phyloP scores from a whole-genome alignment of 2,113 vertebrate genomes.

The Vidua chalybeata region DNA sequence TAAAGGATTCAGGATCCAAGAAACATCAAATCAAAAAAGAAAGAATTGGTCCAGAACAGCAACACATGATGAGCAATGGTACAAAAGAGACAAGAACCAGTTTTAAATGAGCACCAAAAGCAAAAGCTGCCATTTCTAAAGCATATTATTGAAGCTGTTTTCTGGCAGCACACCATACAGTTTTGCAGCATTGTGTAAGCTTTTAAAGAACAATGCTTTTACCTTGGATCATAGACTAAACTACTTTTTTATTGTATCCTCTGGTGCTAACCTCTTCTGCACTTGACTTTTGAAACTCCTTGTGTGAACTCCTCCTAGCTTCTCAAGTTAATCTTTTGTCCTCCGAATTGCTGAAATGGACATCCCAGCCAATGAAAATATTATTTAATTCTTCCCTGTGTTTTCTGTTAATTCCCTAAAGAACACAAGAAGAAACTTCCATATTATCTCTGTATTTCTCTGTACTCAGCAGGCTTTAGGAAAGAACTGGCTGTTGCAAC shows the following conservation, averaged over 20 bases:
- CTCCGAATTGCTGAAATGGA: neutral
- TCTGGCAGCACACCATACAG: neutral
- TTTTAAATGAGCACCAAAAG: slow-evolving; percentile 14
- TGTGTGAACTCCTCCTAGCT: neutral
- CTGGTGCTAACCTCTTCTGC: neutral
- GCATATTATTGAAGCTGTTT: neutral
- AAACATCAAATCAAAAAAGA: neutral
- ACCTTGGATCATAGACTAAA: neutral
- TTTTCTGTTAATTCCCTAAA: neutral
- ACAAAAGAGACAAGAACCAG: neutral
- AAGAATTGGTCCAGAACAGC: neutral
- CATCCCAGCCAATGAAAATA: neutral
- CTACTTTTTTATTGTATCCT: neutral
- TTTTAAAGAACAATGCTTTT: neutral
- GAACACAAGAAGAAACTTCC: neutral
- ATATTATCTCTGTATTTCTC: neutral
- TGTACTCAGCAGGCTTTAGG: neutral
- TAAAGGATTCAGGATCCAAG: neutral
- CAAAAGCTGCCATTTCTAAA: slow-evolving; percentile 6
- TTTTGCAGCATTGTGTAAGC: neutral
- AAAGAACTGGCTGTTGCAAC: neutral
- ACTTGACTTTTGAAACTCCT: neutral
- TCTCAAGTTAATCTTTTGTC: neutral
- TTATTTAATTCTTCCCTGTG: neutral
- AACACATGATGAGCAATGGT: neutral